phyloP scores from a whole-genome alignment of 2,797 vertebrate species.

The Parambassis ranga region DNA sequence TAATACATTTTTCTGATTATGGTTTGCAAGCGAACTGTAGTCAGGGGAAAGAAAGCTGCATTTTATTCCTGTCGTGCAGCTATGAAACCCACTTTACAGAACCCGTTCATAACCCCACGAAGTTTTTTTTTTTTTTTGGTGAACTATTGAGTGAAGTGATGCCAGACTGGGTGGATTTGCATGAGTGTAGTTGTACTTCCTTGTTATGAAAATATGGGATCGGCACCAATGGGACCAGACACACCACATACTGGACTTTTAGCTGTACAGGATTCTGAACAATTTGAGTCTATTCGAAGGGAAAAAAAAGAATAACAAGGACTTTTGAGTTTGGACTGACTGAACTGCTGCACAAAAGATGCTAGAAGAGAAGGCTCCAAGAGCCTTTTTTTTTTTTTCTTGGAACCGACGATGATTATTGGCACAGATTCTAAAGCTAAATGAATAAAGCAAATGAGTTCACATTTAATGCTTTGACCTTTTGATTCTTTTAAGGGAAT shows the following conservation, averaged over 20 bases:
- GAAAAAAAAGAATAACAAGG: neutral
- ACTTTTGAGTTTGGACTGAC: neutral
- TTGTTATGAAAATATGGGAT: constrained; percentile 26
- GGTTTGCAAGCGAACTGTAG: neutral
- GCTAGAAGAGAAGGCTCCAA: too few relatives aligned
- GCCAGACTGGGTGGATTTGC: constrained; percentile 36
- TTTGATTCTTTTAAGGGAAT: constrained; percentile 8
- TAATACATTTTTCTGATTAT: neutral
- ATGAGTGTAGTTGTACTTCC: constrained; percentile 37
- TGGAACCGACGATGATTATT: neutral
- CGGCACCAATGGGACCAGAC: neutral
- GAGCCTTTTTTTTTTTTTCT: too few relatives aligned
- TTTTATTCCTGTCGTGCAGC: constrained; percentile 1
- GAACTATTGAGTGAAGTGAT: neutral
- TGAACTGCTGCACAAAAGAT: neutral
- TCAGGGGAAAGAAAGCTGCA: neutral
- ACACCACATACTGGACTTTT: constrained; percentile 12
- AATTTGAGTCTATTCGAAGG: neutral
- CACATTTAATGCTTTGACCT: constrained; percentile 20
- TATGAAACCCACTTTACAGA: constrained; percentile 37
- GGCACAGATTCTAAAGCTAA: constrained; percentile 20
- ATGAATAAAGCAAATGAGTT: constrained; percentile 13
- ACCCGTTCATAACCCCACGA: neutral
- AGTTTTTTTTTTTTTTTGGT: constrained; percentile 5
- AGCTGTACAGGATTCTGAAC: neutral